Percentiles rank a stretch among this genome's conserved stretches.
These are phyloP conservation scores for Metopolophium dirhodum DNA, from an alignment of 1,140 invertebrate genomes.

Conservation along the genomic window DNA sequence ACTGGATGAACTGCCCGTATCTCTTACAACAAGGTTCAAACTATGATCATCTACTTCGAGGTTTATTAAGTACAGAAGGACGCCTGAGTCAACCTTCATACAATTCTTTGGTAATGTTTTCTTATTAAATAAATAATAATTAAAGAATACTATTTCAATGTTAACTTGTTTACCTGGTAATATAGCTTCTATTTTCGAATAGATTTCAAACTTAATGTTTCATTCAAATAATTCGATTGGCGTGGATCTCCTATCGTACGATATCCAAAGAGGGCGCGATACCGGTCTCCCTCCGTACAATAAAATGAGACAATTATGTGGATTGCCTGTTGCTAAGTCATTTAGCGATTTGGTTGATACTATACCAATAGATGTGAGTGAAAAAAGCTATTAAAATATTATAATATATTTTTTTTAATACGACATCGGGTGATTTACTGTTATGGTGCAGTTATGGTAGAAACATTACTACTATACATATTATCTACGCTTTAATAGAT, in stretches of 20 bases:
- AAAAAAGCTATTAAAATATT: background rate
- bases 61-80: background rate
- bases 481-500: background rate
- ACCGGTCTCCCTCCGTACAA: constrained; percentile 85
- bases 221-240: constrained; percentile 76
- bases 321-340: constrained; percentile 71
- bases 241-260: constrained; percentile 84
- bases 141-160: background rate
- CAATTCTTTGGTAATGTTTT: background rate
- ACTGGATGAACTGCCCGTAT: constrained; percentile 22
- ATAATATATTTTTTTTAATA: background rate
- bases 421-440: too few species aligned
- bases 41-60: constrained; percentile 6
- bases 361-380: constrained; percentile 64
- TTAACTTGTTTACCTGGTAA: background rate
- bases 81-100: constrained; percentile 44
- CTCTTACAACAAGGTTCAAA: background rate
- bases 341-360: constrained; percentile 63
- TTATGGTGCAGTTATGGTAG: background rate
- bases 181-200: background rate
- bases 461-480: background rate
- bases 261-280: constrained; percentile 88
- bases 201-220: constrained; percentile 62
- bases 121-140: background rate
- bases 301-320: constrained; percentile 78